Evolutionary conservation across 2,888 invertebrate genomes (phyloP).

Genomic region (Oxyteleia sp.): DNA sequence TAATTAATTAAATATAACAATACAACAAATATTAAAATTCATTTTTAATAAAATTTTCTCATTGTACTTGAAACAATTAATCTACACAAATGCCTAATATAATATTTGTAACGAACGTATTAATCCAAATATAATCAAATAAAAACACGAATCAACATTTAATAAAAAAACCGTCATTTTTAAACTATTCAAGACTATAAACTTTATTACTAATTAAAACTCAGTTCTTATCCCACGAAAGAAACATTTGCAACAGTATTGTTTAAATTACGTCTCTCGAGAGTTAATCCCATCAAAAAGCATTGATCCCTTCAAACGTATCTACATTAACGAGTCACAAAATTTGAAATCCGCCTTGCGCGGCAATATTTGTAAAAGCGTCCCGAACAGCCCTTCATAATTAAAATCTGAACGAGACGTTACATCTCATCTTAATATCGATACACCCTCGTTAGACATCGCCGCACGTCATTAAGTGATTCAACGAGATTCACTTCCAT

Average conservation of each 20-base stretch:
- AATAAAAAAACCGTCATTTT: too few species aligned
- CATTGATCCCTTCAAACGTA: neutral
- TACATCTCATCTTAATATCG: constrained; percentile 31
- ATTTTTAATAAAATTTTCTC: too few species aligned
- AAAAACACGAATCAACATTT: too few species aligned
- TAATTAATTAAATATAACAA: too few species aligned
- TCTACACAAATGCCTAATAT: too few species aligned
- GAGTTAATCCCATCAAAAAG: neutral
- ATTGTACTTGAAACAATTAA: too few species aligned
- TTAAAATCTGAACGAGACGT: constrained; percentile 25
- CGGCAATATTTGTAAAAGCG: constrained; percentile 7
- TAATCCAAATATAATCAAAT: too few species aligned
- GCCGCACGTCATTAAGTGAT: neutral
- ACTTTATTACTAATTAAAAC: too few species aligned
- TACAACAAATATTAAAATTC: too few species aligned
- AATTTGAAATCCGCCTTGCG: neutral
- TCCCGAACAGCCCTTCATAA: neutral
- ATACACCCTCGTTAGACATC: constrained; percentile 17
- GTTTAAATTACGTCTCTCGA: neutral
- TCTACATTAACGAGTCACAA: neutral
- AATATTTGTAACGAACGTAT: too few species aligned
- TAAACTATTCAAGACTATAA: too few species aligned
- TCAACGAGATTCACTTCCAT: constrained; percentile 7
- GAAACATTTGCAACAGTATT: neutral
- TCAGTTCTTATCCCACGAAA: neutral